These are phyloP conservation scores for Orchesella flavescens DNA, from an alignment of 2,888 invertebrate species.

Conservation along the genomic window DNA sequence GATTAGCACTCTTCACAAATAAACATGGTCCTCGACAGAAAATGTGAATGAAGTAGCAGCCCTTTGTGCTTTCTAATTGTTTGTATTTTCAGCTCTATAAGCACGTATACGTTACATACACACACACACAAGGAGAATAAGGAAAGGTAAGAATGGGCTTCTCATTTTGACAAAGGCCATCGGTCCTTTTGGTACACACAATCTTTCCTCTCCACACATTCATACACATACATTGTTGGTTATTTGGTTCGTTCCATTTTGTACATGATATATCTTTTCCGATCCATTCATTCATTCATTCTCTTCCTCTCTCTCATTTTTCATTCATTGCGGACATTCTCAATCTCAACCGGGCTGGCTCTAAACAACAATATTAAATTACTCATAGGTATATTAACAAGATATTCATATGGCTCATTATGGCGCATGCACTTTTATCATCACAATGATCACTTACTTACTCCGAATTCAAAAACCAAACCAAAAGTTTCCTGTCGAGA, in stretches of 20 bases:
- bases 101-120: not conserved
- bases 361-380: constrained; percentile 64
- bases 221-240: too few relatives aligned
- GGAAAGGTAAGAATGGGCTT: constrained; percentile 15
- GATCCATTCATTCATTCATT: constrained; percentile 37
- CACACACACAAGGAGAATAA: not conserved
- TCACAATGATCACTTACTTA: not conserved
- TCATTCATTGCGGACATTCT: constrained; percentile 46
- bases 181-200: constrained; percentile 59
- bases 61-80: not conserved
- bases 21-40: not conserved
- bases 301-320: constrained; percentile 24
- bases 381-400: too few relatives aligned
- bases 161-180: constrained; percentile 38
- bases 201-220: constrained; percentile 27
- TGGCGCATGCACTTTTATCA: constrained; percentile 56
- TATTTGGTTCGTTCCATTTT: not conserved
- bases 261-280: constrained; percentile 42
- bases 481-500: too few relatives aligned
- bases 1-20: constrained; percentile 5
- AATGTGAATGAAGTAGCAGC: too few relatives aligned
- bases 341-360: constrained; percentile 46
- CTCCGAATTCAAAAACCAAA: too few relatives aligned
- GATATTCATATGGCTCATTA: constrained; percentile 12
- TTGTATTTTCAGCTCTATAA: not conserved